Conservation (phyloP, 2,113 vertebrate species). For the Tachysurus vachellii region DNA sequence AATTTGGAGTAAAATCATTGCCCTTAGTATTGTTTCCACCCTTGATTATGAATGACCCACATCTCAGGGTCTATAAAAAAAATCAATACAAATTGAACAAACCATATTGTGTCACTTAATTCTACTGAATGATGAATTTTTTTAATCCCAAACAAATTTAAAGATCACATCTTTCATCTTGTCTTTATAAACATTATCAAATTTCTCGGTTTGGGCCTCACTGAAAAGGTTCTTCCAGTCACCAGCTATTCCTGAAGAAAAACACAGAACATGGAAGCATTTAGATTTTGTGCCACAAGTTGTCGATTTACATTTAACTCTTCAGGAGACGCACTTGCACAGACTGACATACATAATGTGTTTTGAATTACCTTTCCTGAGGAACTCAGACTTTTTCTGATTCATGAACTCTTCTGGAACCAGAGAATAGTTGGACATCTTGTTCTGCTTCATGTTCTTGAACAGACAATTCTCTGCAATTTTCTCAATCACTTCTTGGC, state of each 20-base stretch:
- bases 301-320: background rate
- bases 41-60: no score
- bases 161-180: conserved; percentile 67
- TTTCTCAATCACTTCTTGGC: conserved; percentile 53
- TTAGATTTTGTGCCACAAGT: background rate
- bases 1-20: background rate
- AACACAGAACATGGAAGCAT: background rate
- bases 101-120: background rate
- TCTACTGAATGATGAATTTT: background rate
- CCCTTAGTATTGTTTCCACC: no score
- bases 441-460: conserved; percentile 74
- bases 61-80: no score
- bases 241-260: conserved; percentile 66
- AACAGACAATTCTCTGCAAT: conserved; percentile 66
- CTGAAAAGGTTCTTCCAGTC: conserved; percentile 73
- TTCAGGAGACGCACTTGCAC: background rate
- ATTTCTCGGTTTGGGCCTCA: conserved; percentile 59
- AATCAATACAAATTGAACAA: no score
- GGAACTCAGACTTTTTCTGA: conserved; percentile 65
- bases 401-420: conserved; percentile 64
- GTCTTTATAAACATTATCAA: conserved; percentile 67
- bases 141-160: conserved; percentile 68
- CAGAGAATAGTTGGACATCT: conserved; percentile 71
- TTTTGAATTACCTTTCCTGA: conserved; percentile 68
- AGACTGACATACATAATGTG: background rate